Evolutionary conservation across 2,113 vertebrate species (phyloP), one percentile per base, ranked within the genome.

Genomic region (Bufo gargarizans): DNA sequence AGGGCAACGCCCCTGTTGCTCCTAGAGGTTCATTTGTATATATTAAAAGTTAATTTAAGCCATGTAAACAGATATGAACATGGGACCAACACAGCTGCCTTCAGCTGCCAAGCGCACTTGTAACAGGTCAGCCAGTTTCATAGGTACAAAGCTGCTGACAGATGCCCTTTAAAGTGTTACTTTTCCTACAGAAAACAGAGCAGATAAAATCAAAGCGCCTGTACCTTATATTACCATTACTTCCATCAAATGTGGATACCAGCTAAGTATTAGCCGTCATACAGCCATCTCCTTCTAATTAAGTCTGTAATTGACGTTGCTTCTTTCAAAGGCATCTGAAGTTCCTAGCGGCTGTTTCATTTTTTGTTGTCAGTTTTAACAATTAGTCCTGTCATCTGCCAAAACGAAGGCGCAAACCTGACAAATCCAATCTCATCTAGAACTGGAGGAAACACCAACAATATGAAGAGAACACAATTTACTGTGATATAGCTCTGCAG

Each of bases 381-480:
- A 77, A 77, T 77, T 77, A 77, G 50, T 77, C 11, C 47, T 77
- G 76, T 77, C 76, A 77, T 77, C 76, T 77, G 76, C 49, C 49
- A 77, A 53, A 77, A 53, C 49, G 55, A 77, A 77, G 76, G 47
- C 76, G 76, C 49, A 53, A 77, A 77, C 76, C 76, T 55, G 76
- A 55, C 76, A 77, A 55, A 19, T 55, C 22, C 76, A 77, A 77
- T 77, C 19, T 53, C 49, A 77, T 77, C 17, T 55, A 77, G 49
- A 53, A 55, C 20, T 53, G 49, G 49, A 77, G 55, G 76, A 55
- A 77, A 55, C 47, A 55, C 47, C 50, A n/a, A 53, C 47, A 77
- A 47, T 77, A n/a, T n/a, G 11, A 77, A 77, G 8, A 53, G 49
- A 55, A 10, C 11, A n/a, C 47, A 53, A 50, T 53, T 77, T 77